These are phyloP conservation scores for Leptobrachium leishanense DNA, from an alignment of 2,113 vertebrate genomes.

Conservation along the genomic window DNA sequence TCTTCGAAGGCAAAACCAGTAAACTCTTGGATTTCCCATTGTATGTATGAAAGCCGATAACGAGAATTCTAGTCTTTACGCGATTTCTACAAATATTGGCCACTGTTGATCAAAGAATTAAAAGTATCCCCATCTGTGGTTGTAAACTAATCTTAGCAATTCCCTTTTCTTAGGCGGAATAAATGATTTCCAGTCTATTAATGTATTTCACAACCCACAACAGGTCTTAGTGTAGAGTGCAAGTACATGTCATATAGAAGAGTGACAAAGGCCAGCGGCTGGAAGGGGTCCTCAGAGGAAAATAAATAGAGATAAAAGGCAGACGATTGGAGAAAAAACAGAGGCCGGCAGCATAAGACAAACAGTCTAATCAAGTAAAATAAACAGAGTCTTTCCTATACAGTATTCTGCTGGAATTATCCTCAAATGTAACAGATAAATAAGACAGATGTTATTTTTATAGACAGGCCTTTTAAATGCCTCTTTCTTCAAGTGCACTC, in stretches of 20 bases:
- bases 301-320: conserved; percentile 47
- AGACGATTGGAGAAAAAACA: conserved; percentile 44
- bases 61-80: too few species aligned
- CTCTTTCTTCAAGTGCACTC: conserved; percentile 37
- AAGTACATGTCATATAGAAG: conserved; percentile 9
- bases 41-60: too few species aligned
- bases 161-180: too few species aligned
- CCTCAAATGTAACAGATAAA: conserved; percentile 38
- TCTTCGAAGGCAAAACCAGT: too few species aligned
- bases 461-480: conserved; percentile 24
- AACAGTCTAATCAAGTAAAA: conserved; percentile 46
- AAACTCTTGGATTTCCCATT: too few species aligned
- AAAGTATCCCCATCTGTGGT: too few species aligned
- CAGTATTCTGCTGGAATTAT: conserved; percentile 42
- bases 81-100: too few species aligned
- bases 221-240: neutral
- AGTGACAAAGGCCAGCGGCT: conserved; percentile 38
- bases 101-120: too few species aligned
- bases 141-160: too few species aligned
- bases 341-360: conserved; percentile 43
- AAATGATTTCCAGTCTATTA: too few species aligned
- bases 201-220: too few species aligned
- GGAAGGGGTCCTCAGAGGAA: conserved; percentile 41
- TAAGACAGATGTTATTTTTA: conserved; percentile 43
- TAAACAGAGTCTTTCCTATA: conserved; percentile 43